phyloP scores from a whole-genome alignment of 2,113 vertebrate species.

The Hydrolagus affinis region DNA sequence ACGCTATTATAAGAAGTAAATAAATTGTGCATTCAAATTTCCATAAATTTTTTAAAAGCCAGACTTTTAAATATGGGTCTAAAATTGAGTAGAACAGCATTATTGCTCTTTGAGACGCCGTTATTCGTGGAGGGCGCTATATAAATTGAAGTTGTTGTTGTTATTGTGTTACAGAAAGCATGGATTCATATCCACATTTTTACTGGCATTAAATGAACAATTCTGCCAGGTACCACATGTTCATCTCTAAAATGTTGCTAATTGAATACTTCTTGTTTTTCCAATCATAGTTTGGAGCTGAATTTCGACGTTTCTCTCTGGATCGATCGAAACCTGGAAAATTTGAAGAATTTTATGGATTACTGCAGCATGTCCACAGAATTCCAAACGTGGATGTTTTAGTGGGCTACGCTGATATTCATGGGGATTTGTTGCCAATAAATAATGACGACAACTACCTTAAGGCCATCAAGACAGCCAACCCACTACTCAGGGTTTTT shows the following conservation, averaged over 20 bases:
- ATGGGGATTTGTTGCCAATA: slow-evolving; percentile 91
- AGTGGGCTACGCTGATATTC: slow-evolving; percentile 87
- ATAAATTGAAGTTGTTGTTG: no score
- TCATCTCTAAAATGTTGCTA: background rate
- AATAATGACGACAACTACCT: slow-evolving; percentile 97
- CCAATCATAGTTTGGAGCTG: slow-evolving; percentile 81
- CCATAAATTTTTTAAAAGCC: no score
- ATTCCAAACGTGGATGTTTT: slow-evolving; percentile 87
- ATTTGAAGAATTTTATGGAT: slow-evolving; percentile 93
- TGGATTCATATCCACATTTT: background rate
- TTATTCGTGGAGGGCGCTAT: no score
- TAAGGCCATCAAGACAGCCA: slow-evolving; percentile 89
- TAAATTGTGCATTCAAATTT: no score
- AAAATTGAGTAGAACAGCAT: no score
- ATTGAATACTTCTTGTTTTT: slow-evolving; percentile 19
- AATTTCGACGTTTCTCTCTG: slow-evolving; percentile 93
- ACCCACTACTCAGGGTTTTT: slow-evolving; percentile 84
- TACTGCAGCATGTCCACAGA: slow-evolving; percentile 89
- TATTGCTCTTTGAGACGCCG: no score
- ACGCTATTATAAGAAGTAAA: no score
- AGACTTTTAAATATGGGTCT: no score
- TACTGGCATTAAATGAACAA: background rate
- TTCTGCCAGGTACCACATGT: background rate
- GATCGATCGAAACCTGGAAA: slow-evolving; percentile 88
- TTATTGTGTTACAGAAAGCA: no score